Conservation (phyloP, 1,140 invertebrate species). For the Meloidogyne floridensis region DNA sequence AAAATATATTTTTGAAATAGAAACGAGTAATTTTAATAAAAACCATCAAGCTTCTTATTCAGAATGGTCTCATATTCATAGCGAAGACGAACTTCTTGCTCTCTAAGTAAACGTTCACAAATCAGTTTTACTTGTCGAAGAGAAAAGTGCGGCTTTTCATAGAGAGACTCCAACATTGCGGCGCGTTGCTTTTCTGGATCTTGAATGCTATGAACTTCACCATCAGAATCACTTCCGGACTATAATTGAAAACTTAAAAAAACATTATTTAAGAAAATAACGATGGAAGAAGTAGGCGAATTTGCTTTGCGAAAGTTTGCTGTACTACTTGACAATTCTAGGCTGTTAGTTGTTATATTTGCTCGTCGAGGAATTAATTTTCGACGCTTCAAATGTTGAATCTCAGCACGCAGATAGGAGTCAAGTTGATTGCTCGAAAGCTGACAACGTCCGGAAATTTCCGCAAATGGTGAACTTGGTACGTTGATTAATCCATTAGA, state of each 20-base stretch:
- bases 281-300: conserved; percentile 51
- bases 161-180: conserved; percentile 35
- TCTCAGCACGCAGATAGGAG: conserved; percentile 54
- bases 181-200: conserved; percentile 16
- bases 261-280: conserved; percentile 22
- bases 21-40: not conserved
- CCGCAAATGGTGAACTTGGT: conserved; percentile 47
- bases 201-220: conserved; percentile 32
- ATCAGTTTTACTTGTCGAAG: conserved; percentile 63
- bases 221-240: conserved; percentile 59
- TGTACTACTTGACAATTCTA: not conserved
- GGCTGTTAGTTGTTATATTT: not conserved
- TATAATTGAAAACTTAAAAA: conserved; percentile 38
- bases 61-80: conserved; percentile 61
- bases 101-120: conserved; percentile 60
- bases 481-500: not conserved
- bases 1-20: conserved; percentile 30
- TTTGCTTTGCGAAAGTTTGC: conserved; percentile 33
- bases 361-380: conserved; percentile 52
- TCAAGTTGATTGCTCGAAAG: conserved; percentile 51
- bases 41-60: conserved; percentile 58
- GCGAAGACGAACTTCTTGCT: conserved; percentile 64
- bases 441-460: conserved; percentile 39
- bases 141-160: conserved; percentile 59
- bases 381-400: conserved; percentile 51